Evolutionary conservation across 1,140 invertebrate genomes (phyloP).

Genomic region (Brachystomella parvula): DNA sequence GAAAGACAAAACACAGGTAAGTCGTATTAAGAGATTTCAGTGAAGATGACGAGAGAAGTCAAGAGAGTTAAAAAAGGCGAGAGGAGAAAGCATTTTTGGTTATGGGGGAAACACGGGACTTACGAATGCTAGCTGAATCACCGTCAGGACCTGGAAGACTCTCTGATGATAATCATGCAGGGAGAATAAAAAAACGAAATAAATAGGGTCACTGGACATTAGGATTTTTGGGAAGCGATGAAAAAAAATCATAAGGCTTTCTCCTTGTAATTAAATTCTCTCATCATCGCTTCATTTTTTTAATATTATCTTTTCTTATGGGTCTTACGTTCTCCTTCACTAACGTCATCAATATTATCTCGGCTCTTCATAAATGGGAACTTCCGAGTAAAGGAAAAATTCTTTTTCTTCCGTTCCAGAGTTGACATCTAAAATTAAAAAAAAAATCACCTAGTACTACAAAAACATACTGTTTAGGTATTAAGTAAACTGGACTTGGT

Average conservation of each 20-base stretch:
- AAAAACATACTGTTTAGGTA: not conserved
- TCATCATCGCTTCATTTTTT: slow-evolving; percentile 5
- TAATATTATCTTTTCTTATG: not conserved
- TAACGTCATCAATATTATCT: slow-evolving; percentile 95
- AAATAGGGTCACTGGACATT: too few relatives aligned
- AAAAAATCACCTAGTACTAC: slow-evolving; percentile 40
- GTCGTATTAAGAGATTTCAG: slow-evolving; percentile 6
- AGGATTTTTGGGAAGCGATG: too few relatives aligned
- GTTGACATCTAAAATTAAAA: slow-evolving; percentile 66
- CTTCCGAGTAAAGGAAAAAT: slow-evolving; percentile 92
- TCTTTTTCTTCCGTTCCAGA: slow-evolving; percentile 92
- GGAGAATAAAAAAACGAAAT: slow-evolving; percentile 6
- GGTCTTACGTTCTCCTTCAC: slow-evolving; percentile 95
- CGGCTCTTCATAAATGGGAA: slow-evolving; percentile 99
- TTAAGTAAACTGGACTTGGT: not conserved
- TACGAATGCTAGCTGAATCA: slow-evolving; percentile 48
- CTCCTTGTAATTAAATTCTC: slow-evolving; percentile 1
- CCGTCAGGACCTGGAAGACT: slow-evolving; percentile 44
- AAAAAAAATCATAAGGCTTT: not conserved
- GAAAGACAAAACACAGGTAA: not conserved
- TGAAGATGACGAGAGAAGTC: slow-evolving; percentile 1
- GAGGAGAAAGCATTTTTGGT: not conserved
- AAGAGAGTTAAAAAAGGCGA: not conserved
- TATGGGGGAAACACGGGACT: slow-evolving; percentile 40
- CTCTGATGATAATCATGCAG: slow-evolving; percentile 26